A percentile compares a stretch with the other conserved stretches of the same genome.
These are phyloP conservation scores for Drosophila lacteicornis DNA, from an alignment of 1,140 invertebrate species.

Conservation along the genomic window DNA sequence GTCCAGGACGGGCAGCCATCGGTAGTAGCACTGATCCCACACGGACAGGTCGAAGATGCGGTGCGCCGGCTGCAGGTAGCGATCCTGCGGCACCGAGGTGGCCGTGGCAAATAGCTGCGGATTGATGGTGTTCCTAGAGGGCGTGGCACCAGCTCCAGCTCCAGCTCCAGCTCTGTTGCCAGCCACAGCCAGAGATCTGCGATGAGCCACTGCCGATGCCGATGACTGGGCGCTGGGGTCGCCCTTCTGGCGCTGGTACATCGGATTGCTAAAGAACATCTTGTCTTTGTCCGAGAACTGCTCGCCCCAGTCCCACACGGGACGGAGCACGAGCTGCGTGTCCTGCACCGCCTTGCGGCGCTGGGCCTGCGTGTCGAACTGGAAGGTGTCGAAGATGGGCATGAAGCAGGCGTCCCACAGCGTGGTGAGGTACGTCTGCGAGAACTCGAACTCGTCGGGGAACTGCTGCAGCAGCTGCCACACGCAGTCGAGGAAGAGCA, in stretches of 20 bases:
- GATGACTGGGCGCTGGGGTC: conserved; percentile 33
- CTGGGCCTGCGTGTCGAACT: conserved; percentile 94
- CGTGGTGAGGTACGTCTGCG: conserved; percentile 95
- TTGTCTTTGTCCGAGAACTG: conserved; percentile 92
- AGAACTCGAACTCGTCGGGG: conserved; percentile 95
- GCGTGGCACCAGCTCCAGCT: conserved; percentile 15
- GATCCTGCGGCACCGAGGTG: conserved; percentile 74
- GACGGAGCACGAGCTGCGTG: conserved; percentile 87
- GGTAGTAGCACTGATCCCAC: conserved; percentile 96
- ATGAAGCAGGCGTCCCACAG: conserved; percentile 95
- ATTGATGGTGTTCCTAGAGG: conserved; percentile 69
- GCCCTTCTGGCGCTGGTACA: conserved; percentile 86
- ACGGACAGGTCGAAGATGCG: conserved; percentile 88
- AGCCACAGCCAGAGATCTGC: conserved; percentile 59
- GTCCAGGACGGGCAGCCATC: conserved; percentile 93
- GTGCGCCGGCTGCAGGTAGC: conserved; percentile 86
- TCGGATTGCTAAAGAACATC: conserved; percentile 91
- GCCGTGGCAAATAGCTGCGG: conserved; percentile 79
- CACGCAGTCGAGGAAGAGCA: conserved; percentile 96
- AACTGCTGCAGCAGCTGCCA: conserved; percentile 96
- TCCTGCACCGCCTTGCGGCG: conserved; percentile 84
- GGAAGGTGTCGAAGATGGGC: conserved; percentile 96
- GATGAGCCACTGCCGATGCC: conserved; percentile 43
- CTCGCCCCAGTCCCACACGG: conserved; percentile 94
- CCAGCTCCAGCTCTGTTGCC: neutral